These are phyloP conservation scores for Cepphus grylle DNA, from an alignment of 2,113 vertebrate genomes.

Conservation along the genomic window DNA sequence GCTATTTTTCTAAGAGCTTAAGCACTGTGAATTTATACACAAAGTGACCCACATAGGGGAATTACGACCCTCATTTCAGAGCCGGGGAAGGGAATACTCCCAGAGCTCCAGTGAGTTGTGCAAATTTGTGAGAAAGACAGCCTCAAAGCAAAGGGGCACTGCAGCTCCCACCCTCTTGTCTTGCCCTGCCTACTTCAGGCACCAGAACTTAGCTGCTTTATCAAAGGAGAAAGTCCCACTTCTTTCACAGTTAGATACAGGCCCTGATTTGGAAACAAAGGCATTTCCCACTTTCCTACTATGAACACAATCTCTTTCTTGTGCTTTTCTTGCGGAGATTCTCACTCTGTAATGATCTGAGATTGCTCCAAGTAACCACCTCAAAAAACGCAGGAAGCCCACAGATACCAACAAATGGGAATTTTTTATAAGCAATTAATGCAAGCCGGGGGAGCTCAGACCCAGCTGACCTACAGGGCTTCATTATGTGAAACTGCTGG, in stretches of 20 bases:
- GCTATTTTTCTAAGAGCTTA: neutral
- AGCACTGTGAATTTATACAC: neutral
- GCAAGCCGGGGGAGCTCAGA: neutral
- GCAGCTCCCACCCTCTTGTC: neutral
- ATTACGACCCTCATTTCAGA: neutral
- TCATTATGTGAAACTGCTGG: neutral
- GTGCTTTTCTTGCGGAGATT: neutral
- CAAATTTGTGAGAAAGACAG: neutral
- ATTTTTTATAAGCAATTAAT: neutral
- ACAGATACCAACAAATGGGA: neutral
- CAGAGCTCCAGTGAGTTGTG: neutral
- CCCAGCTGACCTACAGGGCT: neutral
- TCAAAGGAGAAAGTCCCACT: neutral
- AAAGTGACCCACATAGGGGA: neutral
- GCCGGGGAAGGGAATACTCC: neutral
- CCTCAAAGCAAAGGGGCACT: neutral
- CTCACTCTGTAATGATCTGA: neutral
- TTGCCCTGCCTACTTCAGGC: neutral
- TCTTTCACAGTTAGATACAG: neutral
- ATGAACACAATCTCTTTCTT: neutral
- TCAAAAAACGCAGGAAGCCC: neutral
- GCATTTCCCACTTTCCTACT: neutral
- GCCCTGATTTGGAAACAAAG: neutral
- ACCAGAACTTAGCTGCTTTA: neutral
- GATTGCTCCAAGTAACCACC: neutral